Percentiles rank a stretch among this genome's conserved stretches.
Evolutionary conservation across 2,113 vertebrate species (phyloP).

Genomic region (Chunga burmeisteri): DNA sequence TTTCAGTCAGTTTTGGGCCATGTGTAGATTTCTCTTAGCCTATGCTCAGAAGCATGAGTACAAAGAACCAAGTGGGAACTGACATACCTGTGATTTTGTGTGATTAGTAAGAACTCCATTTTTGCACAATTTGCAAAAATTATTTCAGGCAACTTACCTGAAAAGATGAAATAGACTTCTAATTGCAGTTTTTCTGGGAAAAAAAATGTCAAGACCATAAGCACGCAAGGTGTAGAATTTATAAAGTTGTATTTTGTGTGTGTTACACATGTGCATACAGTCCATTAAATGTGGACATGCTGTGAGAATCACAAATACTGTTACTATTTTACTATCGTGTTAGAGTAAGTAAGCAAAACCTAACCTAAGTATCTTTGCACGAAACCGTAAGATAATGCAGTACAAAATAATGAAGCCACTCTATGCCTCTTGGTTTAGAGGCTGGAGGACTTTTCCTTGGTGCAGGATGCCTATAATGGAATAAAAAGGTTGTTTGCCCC

Average conservation of each 20-base stretch:
- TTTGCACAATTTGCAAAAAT: not conserved
- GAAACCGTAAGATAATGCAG: not conserved
- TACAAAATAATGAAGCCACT: not conserved
- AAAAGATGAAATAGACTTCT: not conserved
- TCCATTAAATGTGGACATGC: not conserved
- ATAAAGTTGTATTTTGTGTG: not conserved
- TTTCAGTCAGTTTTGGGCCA: not conserved
- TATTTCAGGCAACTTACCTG: not conserved
- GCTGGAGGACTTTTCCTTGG: not conserved
- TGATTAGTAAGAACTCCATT: not conserved
- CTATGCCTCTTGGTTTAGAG: not conserved
- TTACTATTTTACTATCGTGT: not conserved
- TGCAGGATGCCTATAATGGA: not conserved
- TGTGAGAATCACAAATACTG: not conserved
- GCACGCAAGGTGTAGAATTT: not conserved
- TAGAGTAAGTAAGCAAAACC: not conserved
- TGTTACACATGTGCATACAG: not conserved
- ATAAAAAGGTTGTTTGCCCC: not conserved
- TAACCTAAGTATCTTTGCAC: not conserved
- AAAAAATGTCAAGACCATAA: not conserved
- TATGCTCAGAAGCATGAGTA: not conserved
- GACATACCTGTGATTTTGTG: not conserved
- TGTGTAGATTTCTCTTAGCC: not conserved
- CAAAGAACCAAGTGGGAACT: not conserved
- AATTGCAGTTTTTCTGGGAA: not conserved